Percentiles rank a stretch among this genome's conserved stretches.
phyloP scores from a whole-genome alignment of 92 coral and sea anemone species.

The Parazoanthus swiftii region DNA sequence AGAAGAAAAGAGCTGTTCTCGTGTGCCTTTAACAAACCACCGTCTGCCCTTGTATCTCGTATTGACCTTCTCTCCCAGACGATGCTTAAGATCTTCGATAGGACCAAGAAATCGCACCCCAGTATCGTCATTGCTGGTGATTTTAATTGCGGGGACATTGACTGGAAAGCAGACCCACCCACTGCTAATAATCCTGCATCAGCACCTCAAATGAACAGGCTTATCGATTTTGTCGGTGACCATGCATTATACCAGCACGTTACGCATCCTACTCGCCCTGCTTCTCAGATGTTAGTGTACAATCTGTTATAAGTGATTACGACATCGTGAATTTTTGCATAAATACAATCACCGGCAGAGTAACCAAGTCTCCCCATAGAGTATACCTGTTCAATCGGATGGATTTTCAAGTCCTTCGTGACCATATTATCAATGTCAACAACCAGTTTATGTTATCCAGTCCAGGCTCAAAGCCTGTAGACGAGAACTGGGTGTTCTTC shows the following conservation, averaged over 20 bases:
- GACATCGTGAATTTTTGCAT: too few species aligned
- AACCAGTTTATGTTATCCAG: background rate
- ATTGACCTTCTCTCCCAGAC: slow-evolving; percentile 13
- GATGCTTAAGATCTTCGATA: background rate
- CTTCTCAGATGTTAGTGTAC: background rate
- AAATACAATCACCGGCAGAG: background rate
- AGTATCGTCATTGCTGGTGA: background rate
- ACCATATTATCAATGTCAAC: background rate
- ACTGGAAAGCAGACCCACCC: background rate
- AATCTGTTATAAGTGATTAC: too few species aligned
- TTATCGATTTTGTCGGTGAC: slow-evolving; percentile 4
- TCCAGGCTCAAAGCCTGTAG: background rate
- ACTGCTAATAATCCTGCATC: background rate
- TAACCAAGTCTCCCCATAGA: background rate
- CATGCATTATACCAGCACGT: slow-evolving; percentile 29
- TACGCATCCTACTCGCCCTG: slow-evolving; percentile 27
- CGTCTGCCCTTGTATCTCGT: slow-evolving; percentile 11
- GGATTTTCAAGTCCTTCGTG: background rate
- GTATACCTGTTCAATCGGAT: background rate
- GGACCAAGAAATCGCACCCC: background rate
- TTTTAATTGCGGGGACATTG: background rate
- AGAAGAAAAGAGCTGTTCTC: background rate
- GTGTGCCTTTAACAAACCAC: slow-evolving; percentile 20
- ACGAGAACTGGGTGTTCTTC: background rate
- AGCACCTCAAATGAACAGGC: slow-evolving; percentile 4